These are phyloP conservation scores for Odontomyia ornata DNA, from an alignment of 2,888 invertebrate species.

Conservation along the genomic window DNA sequence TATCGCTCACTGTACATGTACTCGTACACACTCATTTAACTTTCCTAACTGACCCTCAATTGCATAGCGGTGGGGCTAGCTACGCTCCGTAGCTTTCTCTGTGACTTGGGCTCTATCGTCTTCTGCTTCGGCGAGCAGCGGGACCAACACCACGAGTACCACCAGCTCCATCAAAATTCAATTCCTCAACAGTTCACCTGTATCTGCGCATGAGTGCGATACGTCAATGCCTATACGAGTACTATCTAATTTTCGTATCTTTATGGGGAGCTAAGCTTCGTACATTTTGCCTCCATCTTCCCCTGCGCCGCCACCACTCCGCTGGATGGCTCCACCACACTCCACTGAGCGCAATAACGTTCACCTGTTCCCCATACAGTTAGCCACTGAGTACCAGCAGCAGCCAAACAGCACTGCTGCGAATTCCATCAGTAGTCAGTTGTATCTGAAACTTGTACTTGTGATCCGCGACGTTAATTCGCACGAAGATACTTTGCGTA, in stretches of 20 bases:
- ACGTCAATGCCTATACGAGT: conserved; percentile 27
- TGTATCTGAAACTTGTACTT: neutral
- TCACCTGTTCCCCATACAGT: conserved; percentile 35
- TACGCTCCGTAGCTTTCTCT: neutral
- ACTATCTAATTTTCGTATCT: neutral
- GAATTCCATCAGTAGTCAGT: conserved; percentile 43
- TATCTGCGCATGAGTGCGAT: conserved; percentile 43
- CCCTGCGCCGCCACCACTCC: neutral
- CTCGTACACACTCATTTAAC: neutral
- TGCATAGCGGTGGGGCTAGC: neutral
- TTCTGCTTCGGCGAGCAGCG: neutral
- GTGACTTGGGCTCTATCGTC: neutral
- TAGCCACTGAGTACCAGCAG: too few species aligned
- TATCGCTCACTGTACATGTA: conserved; percentile 27
- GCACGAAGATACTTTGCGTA: too few species aligned
- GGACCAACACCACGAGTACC: neutral
- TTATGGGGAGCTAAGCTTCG: conserved; percentile 26
- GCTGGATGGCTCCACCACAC: neutral
- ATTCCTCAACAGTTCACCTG: conserved; percentile 42
- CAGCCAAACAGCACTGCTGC: conserved; percentile 12
- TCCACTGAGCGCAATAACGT: conserved; percentile 38
- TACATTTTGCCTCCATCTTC: neutral
- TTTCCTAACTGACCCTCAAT: neutral
- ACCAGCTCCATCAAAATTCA: conserved; percentile 33
- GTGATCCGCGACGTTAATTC: conserved; percentile 14